These are phyloP conservation scores for Eptesicus fuscus DNA, from an alignment of 2,113 vertebrate species.

Conservation along the genomic window DNA sequence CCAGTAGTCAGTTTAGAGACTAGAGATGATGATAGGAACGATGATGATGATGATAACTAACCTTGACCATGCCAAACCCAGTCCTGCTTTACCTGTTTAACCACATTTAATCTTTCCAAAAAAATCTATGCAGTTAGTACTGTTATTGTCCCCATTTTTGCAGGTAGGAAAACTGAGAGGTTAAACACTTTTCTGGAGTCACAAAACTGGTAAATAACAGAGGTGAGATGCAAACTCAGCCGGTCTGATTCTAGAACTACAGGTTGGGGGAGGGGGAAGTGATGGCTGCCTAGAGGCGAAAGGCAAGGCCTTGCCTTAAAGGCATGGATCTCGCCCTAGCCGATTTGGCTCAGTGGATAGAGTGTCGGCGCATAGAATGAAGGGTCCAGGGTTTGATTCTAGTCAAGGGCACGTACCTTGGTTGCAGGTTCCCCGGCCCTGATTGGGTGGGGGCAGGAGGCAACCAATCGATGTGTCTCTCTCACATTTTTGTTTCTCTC, in stretches of 20 bases:
- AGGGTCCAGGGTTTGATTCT: too few relatives aligned
- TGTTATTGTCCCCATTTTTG: not conserved
- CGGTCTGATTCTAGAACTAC: not conserved
- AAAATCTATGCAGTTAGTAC: not conserved
- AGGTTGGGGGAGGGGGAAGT: not conserved
- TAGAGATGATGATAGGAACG: not conserved
- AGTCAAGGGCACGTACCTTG: too few relatives aligned
- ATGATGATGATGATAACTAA: not conserved
- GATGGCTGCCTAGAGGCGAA: not conserved
- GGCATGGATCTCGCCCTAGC: not conserved
- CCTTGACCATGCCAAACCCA: not conserved
- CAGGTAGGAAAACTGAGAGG: not conserved
- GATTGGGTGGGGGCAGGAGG: too few relatives aligned
- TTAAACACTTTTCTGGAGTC: not conserved
- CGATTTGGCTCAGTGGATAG: too few relatives aligned
- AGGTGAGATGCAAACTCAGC: not conserved
- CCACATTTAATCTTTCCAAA: not conserved
- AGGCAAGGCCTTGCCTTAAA: not conserved
- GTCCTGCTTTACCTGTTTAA: not conserved
- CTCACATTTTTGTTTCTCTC: too few relatives aligned
- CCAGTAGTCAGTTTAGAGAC: not conserved
- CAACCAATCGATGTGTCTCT: too few relatives aligned
- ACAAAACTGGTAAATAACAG: not conserved
- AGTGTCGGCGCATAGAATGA: too few relatives aligned
- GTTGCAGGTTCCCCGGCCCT: too few relatives aligned